A percentile compares a stretch with the other conserved stretches of the same genome.
phyloP scores from a whole-genome alignment of 2,888 invertebrate genomes.

The Tipula helvola region DNA sequence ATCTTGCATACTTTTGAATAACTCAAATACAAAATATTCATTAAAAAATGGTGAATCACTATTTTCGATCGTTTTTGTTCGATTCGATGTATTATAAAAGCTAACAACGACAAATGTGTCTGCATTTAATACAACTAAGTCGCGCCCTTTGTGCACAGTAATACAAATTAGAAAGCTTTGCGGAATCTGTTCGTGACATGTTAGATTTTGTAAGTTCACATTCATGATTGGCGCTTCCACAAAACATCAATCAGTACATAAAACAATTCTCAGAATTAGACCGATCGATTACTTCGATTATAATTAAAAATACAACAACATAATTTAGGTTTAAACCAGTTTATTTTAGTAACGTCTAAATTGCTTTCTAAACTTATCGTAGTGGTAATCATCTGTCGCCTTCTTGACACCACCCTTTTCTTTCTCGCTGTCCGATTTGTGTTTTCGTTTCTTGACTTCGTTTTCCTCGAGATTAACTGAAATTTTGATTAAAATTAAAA shows the following conservation, averaged over 20 bases:
- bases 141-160: conserved; percentile 52
- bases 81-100: conserved; percentile 47
- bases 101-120: conserved; percentile 49
- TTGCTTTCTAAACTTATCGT: conserved; percentile 92
- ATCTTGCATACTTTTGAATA: conserved; percentile 42
- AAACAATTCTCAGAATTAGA: background rate
- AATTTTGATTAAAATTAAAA: conserved; percentile 22
- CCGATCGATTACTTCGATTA: background rate
- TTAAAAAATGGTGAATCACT: conserved; percentile 53
- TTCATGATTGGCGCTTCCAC: background rate
- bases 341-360: conserved; percentile 64
- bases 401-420: conserved; percentile 67
- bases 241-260: background rate
- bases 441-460: conserved; percentile 39
- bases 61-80: conserved; percentile 43
- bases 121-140: conserved; percentile 39
- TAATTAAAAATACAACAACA: background rate
- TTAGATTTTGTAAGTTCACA: background rate
- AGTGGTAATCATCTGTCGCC: conserved; percentile 95
- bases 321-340: background rate
- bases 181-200: conserved; percentile 26
- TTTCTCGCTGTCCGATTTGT: conserved; percentile 41
- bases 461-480: conserved; percentile 73
- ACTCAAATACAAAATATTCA: conserved; percentile 62
- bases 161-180: conserved; percentile 47